Evolutionary conservation across 2,888 invertebrate genomes (phyloP).

Genomic region (Parthenolecanium corni): DNA sequence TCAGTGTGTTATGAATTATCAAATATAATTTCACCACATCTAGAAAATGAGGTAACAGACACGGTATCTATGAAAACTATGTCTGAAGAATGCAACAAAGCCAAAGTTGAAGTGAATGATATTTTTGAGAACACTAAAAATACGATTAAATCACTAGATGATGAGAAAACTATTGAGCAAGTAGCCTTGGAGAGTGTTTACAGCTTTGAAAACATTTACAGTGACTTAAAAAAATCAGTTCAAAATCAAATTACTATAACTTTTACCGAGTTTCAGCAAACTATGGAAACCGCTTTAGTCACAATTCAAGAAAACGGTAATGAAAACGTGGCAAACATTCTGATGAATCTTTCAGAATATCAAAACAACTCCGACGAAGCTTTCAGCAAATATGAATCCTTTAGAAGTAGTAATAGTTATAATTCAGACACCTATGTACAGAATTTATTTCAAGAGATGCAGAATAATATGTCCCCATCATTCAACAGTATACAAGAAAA

Average conservation of each 20-base stretch:
- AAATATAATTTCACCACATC: too few relatives aligned
- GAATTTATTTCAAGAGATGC: neutral
- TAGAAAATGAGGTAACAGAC: too few relatives aligned
- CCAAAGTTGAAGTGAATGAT: too few relatives aligned
- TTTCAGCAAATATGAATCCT: neutral
- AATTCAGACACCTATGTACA: neutral
- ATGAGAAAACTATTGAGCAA: neutral
- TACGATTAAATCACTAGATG: neutral
- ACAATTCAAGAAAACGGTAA: neutral
- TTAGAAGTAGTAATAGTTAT: neutral
- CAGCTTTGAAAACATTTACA: neutral
- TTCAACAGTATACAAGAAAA: neutral
- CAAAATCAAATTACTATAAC: neutral
- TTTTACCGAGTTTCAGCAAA: neutral
- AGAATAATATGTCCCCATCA: neutral
- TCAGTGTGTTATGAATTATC: too few relatives aligned
- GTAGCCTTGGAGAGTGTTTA: neutral
- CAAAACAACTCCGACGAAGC: neutral
- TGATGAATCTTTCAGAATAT: neutral
- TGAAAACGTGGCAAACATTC: neutral
- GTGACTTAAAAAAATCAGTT: neutral
- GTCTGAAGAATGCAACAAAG: too few relatives aligned
- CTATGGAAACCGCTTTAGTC: neutral
- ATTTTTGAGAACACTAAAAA: too few relatives aligned
- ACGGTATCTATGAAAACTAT: too few relatives aligned